phyloP scores from a whole-genome alignment of 1,140 invertebrate species.

The Leptinotarsa defecta region DNA sequence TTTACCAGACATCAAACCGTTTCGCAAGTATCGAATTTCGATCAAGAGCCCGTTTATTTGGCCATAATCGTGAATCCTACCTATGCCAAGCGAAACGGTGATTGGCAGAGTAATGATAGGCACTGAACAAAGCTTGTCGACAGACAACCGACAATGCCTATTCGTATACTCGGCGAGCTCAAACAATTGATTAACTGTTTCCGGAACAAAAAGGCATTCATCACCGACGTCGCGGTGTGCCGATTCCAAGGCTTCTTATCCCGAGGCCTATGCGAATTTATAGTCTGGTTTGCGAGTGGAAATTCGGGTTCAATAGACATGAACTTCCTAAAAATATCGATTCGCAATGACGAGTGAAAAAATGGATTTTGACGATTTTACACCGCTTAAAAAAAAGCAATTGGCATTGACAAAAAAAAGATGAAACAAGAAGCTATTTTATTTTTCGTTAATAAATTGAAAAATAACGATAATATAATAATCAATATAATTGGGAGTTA shows the following conservation, averaged over 20 bases:
- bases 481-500: too few species aligned
- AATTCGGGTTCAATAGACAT: too few species aligned
- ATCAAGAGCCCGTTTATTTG: conserved; percentile 2
- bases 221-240: conserved; percentile 42
- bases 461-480: too few species aligned
- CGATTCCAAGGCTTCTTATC: conserved; percentile 7
- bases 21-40: background rate
- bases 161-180: conserved; percentile 32
- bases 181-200: conserved; percentile 54
- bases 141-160: conserved; percentile 40
- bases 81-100: conserved; percentile 30
- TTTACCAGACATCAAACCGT: background rate
- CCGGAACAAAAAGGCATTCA: conserved; percentile 49
- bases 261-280: background rate
- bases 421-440: too few species aligned
- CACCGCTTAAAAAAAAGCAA: too few species aligned
- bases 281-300: too few species aligned
- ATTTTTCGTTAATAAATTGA: too few species aligned
- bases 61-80: conserved; percentile 19
- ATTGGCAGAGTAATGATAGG: conserved; percentile 53
- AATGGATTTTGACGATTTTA: too few species aligned
- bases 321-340: too few species aligned
- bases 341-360: too few species aligned
- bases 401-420: too few species aligned
- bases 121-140: conserved; percentile 50